These are phyloP conservation scores for Xiphophorus maculatus DNA, from an alignment of 2,113 vertebrate genomes.

Conservation along the genomic window DNA sequence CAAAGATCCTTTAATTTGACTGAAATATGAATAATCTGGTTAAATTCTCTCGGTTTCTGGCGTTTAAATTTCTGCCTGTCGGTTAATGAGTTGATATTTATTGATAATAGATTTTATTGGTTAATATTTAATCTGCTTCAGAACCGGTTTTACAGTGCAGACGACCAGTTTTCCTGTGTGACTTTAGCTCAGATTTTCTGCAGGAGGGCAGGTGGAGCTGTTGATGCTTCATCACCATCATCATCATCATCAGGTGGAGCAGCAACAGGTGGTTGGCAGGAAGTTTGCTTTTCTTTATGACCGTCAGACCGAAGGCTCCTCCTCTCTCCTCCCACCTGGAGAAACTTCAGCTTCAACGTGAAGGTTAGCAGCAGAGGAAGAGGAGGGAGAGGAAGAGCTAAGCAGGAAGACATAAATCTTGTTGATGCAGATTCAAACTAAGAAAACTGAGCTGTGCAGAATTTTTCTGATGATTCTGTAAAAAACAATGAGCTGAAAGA, in stretches of 20 bases:
- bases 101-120: too few species aligned
- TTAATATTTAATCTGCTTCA: too few species aligned
- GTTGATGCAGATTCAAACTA: background rate
- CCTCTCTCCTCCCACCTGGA: background rate
- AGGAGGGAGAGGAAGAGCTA: background rate
- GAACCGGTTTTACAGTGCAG: too few species aligned
- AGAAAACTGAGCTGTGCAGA: too few species aligned
- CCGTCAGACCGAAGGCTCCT: background rate
- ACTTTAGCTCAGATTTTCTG: too few species aligned
- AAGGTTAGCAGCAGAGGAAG: background rate
- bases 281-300: slow-evolving; percentile 1
- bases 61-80: too few species aligned
- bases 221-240: background rate
- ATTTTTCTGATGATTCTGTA: background rate
- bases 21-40: too few species aligned
- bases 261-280: background rate
- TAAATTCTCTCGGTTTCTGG: too few species aligned
- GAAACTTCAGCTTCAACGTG: background rate
- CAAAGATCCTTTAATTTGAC: too few species aligned
- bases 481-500: background rate
- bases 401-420: background rate
- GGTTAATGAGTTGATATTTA: too few species aligned
- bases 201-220: background rate
- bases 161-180: too few species aligned
- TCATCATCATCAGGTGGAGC: background rate